Evolutionary conservation across 2,113 vertebrate species (phyloP), one percentile per base, ranked within the genome.

Genomic region (Ptilorrhoa leucosticta): DNA sequence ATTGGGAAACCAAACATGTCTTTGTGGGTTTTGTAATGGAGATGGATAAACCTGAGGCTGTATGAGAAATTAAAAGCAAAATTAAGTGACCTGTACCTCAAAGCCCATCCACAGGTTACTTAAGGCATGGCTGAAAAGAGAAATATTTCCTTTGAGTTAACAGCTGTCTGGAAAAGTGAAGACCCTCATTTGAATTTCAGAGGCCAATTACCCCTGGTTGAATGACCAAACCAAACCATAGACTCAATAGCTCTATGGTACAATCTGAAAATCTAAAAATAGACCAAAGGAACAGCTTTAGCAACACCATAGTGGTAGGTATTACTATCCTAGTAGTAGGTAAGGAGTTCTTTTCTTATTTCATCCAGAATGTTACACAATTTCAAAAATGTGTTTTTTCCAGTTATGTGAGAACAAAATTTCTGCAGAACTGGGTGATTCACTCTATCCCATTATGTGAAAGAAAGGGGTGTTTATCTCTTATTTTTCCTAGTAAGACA

Each of bases 11-110:
- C 27, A 82, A 77, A 97, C 93, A 83, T 60, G 31, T 51, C 64
- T 73, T 68, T 81, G 15, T 91, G 72, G 15, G 30, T 89, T 94
- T 90, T 79, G 64, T 83, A 82, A 90, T 72, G 72, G 68, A 90
- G 85, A 95, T 40, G 24, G 48, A 93, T 91, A 72, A 66, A 96
- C 45, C 68, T 81, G 73, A 90, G 84, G 76, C 83, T 95, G 50
- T 84, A n/a, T 90, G 53, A 54, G 57, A 95, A 96, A 90, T 47
- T 48, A 56, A 19, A 9, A 86, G 83, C 79, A 83, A 72, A 54
- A 53, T 57, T 76, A 82, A 93, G 39, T 44, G 35, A 83, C 87
- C 39, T 83, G 63, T 64, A 66, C 21, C 66, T 42, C 65, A 94
- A 91, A 87, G 51, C 69, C 89, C 76, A 87, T 90, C 53, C 66